These are phyloP conservation scores for Maniola hyperantus DNA, from an alignment of 2,888 invertebrate species.

Conservation along the genomic window DNA sequence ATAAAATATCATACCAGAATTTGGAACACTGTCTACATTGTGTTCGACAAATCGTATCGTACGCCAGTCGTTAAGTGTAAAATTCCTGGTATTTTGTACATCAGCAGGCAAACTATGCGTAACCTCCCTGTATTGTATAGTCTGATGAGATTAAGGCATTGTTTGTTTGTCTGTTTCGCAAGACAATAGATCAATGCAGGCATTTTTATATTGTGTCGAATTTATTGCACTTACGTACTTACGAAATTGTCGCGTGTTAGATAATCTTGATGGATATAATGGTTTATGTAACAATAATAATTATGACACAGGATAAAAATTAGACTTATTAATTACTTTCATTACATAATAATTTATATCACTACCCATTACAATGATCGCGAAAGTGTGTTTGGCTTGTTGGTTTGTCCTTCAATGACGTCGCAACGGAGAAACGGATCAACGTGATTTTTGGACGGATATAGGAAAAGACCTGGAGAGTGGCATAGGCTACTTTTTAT, in stretches of 20 bases:
- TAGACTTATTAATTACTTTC: no score
- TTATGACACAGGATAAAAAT: no score
- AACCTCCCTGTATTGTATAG: conserved; percentile 38
- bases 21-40: background rate
- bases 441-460: no score
- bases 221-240: conserved; percentile 6
- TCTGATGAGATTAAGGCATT: conserved; percentile 40
- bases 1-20: background rate
- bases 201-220: background rate
- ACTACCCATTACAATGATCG: no score
- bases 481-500: no score
- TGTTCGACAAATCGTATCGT: background rate
- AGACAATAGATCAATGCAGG: conserved; percentile 17
- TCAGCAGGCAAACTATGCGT: conserved; percentile 26
- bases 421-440: no score
- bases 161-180: conserved; percentile 42
- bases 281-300: conserved; percentile 1
- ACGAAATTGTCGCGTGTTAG: background rate
- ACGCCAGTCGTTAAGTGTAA: background rate
- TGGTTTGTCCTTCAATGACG: no score
- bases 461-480: no score
- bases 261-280: conserved; percentile 8
- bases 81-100: conserved; percentile 6
- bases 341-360: no score
- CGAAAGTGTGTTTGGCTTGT: no score